Evolutionary conservation across 2,113 vertebrate genomes (phyloP).

Genomic region (Scomber colias): DNA sequence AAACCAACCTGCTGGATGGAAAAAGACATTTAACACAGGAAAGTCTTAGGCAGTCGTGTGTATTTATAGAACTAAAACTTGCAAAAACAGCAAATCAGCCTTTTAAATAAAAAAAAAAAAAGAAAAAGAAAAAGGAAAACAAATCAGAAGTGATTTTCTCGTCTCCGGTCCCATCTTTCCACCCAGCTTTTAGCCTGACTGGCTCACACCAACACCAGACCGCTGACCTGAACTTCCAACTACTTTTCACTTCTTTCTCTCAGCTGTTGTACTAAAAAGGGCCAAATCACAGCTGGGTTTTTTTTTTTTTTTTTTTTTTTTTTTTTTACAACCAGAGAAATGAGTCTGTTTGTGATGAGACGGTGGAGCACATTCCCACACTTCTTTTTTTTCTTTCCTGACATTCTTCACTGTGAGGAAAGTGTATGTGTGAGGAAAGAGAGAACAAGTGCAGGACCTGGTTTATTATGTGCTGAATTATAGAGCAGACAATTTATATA

Average conservation of each 20-base stretch:
- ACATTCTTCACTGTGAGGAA: neutral
- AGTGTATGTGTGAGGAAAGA: neutral
- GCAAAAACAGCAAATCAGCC: neutral
- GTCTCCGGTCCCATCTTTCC: neutral
- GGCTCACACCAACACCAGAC: neutral
- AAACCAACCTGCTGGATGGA: conserved; percentile 1
- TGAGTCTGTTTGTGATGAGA: neutral
- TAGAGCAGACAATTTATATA: neutral
- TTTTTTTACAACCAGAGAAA: neutral
- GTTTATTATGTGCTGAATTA: neutral
- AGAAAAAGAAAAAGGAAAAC: neutral
- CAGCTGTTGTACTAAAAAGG: neutral
- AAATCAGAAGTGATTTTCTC: neutral
- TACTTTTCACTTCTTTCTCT: neutral
- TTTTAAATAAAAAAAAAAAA: neutral
- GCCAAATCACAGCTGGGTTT: neutral
- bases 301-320: neutral
- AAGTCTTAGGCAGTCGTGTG: neutral
- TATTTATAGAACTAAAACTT: neutral
- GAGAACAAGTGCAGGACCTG: too few relatives aligned
- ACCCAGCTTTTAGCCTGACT: neutral
- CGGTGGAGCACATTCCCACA: neutral
- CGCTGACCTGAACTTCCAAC: conserved; percentile 9
- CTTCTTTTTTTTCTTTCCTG: neutral
- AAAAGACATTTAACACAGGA: conserved; percentile 1